Percentiles rank a stretch among this genome's conserved stretches.
Evolutionary conservation across 2,113 vertebrate species (phyloP).

Genomic region (Butorides virescens): DNA sequence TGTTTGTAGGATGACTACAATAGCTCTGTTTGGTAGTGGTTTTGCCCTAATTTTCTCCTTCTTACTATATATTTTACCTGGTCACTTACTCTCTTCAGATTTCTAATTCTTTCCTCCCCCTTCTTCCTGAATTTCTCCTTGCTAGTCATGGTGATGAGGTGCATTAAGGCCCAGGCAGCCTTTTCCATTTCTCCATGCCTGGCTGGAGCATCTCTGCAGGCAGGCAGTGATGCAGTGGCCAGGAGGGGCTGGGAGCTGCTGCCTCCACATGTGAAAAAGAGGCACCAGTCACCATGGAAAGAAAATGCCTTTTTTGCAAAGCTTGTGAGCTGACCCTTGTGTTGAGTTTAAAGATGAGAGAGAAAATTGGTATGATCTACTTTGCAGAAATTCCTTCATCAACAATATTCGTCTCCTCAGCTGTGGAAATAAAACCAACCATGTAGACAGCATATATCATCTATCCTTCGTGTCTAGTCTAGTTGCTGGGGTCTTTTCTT

Average conservation of each 20-base stretch:
- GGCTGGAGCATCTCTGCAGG: neutral
- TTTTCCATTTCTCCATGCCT: neutral
- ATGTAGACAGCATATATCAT: neutral
- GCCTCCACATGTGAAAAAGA: neutral
- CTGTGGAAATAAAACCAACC: neutral
- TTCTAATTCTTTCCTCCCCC: neutral
- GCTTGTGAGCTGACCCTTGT: neutral
- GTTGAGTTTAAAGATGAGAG: neutral
- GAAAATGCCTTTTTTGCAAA: neutral
- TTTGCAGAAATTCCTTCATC: neutral
- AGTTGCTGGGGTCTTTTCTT: neutral
- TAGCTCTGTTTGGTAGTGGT: neutral
- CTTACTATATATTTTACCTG: neutral
- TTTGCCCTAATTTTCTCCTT: neutral
- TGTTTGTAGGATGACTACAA: neutral
- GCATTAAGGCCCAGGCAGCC: neutral
- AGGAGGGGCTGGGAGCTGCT: neutral
- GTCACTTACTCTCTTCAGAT: neutral
- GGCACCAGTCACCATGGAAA: neutral
- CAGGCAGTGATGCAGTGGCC: neutral
- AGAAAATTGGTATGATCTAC: neutral
- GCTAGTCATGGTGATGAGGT: neutral
- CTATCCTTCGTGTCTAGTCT: neutral
- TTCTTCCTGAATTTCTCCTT: neutral
- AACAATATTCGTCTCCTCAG: neutral